Conservation (phyloP, 2,113 vertebrate genomes). For the Acanthochromis polyacanthus region DNA sequence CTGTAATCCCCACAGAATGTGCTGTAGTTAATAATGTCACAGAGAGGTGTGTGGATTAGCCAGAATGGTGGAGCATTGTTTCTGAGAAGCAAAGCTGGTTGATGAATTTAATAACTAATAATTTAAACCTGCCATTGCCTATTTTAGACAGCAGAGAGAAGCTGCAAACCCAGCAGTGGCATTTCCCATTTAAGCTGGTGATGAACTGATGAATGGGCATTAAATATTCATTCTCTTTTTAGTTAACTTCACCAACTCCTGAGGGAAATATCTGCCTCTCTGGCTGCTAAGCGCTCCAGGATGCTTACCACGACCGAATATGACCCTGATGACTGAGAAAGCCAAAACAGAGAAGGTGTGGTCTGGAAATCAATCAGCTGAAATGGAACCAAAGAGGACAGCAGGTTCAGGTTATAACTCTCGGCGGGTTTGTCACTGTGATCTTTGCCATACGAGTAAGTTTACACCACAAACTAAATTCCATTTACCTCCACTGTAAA, state of each 20-base stretch:
- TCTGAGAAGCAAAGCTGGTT: neutral
- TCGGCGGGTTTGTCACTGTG: too few relatives aligned
- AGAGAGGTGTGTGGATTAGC: neutral
- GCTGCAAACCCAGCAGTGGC: too few relatives aligned
- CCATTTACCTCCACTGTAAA: too few relatives aligned
- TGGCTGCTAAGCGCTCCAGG: neutral
- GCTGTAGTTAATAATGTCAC: neutral
- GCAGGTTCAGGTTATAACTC: neutral
- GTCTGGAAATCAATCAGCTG: neutral
- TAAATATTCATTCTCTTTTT: neutral
- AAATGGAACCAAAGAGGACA: neutral
- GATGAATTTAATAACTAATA: too few relatives aligned
- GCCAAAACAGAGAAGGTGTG: neutral
- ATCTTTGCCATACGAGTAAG: too few relatives aligned
- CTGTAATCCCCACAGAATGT: neutral
- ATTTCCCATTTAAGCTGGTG: too few relatives aligned
- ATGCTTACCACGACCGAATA: neutral
- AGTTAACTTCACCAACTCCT: neutral
- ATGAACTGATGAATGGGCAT: neutral
- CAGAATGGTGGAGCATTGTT: neutral
- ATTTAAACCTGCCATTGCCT: too few relatives aligned
- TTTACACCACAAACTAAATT: too few relatives aligned
- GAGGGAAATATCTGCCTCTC: neutral
- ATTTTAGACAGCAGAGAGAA: too few relatives aligned
- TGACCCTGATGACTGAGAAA: neutral